Conservation (phyloP, 2,113 vertebrate genomes). For the Catharus minimus region DNA sequence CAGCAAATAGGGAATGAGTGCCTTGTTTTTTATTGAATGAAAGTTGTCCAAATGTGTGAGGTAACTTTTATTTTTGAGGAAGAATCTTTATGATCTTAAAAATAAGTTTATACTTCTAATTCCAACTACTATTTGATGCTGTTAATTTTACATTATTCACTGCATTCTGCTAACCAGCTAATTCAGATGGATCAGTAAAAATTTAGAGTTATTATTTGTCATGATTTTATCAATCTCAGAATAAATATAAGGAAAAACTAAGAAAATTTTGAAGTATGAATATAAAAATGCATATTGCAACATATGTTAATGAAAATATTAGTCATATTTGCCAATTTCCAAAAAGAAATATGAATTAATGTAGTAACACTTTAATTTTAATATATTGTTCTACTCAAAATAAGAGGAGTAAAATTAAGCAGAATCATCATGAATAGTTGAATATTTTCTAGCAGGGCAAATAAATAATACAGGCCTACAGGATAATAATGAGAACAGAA, state of each 20-base stretch:
- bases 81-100: not conserved
- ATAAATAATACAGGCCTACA: not conserved
- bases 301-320: not conserved
- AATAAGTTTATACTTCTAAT: not conserved
- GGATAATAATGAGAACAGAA: not conserved
- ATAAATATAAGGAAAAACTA: not conserved
- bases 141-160: not conserved
- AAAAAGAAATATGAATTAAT: not conserved
- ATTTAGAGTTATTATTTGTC: not conserved
- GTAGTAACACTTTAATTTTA: not conserved
- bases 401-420: not conserved
- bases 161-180: not conserved
- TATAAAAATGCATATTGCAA: not conserved
- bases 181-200: not conserved
- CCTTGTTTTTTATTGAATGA: not conserved
- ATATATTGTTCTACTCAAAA: not conserved
- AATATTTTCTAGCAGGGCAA: not conserved
- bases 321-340: not conserved
- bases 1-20: not conserved
- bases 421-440: not conserved
- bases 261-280: not conserved
- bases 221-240: not conserved
- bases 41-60: not conserved
- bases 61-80: not conserved
- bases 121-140: not conserved